These are phyloP conservation scores for Acronicta psi DNA, from an alignment of 2,888 invertebrate genomes.

Conservation along the genomic window DNA sequence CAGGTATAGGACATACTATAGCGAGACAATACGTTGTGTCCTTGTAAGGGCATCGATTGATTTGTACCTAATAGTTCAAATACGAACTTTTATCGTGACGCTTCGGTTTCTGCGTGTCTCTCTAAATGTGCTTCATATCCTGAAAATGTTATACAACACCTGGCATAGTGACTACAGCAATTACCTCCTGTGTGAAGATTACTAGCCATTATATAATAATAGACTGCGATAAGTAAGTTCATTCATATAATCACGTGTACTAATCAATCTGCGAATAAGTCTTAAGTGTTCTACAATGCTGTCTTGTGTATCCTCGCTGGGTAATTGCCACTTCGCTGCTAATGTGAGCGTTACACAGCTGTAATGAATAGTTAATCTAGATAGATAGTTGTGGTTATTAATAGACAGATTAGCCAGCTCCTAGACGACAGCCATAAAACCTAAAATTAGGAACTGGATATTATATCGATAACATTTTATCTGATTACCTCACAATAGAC, in stretches of 20 bases:
- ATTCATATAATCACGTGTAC: slow-evolving; percentile 23
- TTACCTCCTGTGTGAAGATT: neutral
- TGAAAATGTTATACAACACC: neutral
- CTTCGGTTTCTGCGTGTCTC: no score
- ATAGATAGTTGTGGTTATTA: slow-evolving; percentile 1
- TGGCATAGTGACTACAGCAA: neutral
- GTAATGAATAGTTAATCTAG: slow-evolving; percentile 22
- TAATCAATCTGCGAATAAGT: slow-evolving; percentile 29
- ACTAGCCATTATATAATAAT: slow-evolving; percentile 13
- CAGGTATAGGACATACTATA: no score
- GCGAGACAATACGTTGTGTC: no score
- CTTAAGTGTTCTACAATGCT: slow-evolving; percentile 26
- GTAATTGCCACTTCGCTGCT: slow-evolving; percentile 22
- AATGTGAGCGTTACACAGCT: slow-evolving; percentile 16
- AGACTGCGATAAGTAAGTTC: slow-evolving; percentile 13
- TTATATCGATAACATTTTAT: neutral
- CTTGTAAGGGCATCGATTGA: no score
- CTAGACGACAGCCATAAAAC: neutral
- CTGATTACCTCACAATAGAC: slow-evolving; percentile 8
- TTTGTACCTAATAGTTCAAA: no score
- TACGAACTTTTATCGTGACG: no score
- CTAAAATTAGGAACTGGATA: neutral
- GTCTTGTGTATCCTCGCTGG: slow-evolving; percentile 30
- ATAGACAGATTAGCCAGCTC: neutral
- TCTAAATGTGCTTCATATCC: no score